Conservation (phyloP, 2,797 vertebrate genomes). For the Naso thynnoides region DNA sequence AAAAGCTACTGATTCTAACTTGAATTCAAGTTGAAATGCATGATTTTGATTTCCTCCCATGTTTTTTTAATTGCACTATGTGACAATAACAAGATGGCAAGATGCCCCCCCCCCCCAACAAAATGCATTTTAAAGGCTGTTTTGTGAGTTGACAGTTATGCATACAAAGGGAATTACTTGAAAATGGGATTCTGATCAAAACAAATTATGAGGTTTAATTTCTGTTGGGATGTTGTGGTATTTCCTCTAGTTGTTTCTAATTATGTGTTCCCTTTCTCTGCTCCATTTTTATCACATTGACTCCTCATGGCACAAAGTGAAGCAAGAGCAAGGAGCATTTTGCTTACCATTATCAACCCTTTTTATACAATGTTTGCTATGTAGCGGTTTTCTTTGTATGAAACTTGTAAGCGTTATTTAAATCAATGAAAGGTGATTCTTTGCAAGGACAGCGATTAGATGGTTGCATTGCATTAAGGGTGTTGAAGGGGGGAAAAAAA, state of each 20-base stretch:
- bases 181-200: not conserved
- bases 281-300: slow-evolving; percentile 1
- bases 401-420: not conserved
- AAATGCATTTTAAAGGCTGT: not conserved
- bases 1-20: not conserved
- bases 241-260: not conserved
- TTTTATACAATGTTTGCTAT: not conserved
- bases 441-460: not conserved
- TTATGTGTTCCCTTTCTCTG: not conserved
- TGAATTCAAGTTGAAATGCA: not conserved
- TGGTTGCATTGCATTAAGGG: not conserved
- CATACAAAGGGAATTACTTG: not conserved
- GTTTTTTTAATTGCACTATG: not conserved
- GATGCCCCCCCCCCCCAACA: not conserved
- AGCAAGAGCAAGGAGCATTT: not conserved
- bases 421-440: not conserved
- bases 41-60: not conserved
- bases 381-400: too few species aligned
- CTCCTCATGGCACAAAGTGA: not conserved
- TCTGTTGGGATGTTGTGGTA: slow-evolving; percentile 2
- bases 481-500: too few species aligned
- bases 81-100: not conserved
- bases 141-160: not conserved
- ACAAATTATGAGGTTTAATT: slow-evolving; percentile 14
- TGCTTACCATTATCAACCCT: not conserved